A percentile compares a stretch with the other conserved stretches of the same genome.
Evolutionary conservation across 2,797 vertebrate genomes (phyloP).

Genomic region (Epinephelus coioides): DNA sequence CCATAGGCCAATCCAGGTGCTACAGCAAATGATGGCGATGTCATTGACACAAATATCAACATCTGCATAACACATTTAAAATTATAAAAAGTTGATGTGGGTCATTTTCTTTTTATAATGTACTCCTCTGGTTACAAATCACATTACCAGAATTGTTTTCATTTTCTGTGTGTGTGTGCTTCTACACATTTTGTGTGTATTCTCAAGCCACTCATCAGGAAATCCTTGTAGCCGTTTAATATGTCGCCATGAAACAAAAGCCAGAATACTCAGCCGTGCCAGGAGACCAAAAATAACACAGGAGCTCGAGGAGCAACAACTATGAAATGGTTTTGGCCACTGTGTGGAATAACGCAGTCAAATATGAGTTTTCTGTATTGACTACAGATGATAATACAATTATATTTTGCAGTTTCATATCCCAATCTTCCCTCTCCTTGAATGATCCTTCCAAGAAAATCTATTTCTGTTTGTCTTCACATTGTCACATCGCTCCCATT

Average conservation of each 20-base stretch:
- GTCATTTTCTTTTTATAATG: not conserved
- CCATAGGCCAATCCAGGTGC: not conserved
- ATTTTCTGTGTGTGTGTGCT: not conserved
- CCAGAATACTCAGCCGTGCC: not conserved
- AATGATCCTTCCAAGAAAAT: slow-evolving; percentile 2
- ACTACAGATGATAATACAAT: slow-evolving; percentile 8
- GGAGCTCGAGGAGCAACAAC: not conserved
- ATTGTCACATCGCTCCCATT: slow-evolving; percentile 17
- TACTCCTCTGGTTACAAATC: not conserved
- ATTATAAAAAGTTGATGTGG: not conserved
- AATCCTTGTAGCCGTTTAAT: slow-evolving; percentile 26
- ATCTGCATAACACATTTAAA: slow-evolving; percentile 4
- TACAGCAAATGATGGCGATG: not conserved
- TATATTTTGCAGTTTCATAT: slow-evolving; percentile 6
- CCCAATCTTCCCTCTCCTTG: not conserved
- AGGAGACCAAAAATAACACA: slow-evolving; percentile 21
- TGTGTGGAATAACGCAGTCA: slow-evolving; percentile 7
- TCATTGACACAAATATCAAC: not conserved
- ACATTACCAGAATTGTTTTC: not conserved
- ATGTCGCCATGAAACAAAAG: slow-evolving; percentile 25
- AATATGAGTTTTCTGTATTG: slow-evolving; percentile 3
- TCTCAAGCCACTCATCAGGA: slow-evolving; percentile 7
- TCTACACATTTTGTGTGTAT: slow-evolving; percentile 1
- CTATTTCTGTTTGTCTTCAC: slow-evolving; percentile 26
- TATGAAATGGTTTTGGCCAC: not conserved